Evolutionary conservation across 2,888 invertebrate genomes (phyloP).

Genomic region (Palloptera scutellata): DNA sequence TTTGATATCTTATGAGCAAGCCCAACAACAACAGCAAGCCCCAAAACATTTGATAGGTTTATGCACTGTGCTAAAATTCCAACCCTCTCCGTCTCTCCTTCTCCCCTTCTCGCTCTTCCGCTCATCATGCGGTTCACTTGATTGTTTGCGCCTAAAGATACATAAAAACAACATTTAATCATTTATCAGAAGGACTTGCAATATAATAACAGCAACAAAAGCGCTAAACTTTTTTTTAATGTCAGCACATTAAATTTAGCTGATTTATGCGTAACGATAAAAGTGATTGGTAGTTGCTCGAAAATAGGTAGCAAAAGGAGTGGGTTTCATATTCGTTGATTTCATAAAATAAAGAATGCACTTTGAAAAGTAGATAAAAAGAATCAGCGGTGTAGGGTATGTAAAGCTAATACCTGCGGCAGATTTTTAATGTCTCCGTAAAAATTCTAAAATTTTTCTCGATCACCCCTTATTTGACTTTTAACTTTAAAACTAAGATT

Average conservation of each 20-base stretch:
- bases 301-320: background rate
- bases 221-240: constrained; percentile 18
- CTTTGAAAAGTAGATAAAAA: too few relatives aligned
- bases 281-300: constrained; percentile 12
- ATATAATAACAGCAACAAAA: constrained; percentile 10
- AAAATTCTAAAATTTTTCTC: too few relatives aligned
- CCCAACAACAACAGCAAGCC: constrained; percentile 30
- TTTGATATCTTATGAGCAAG: constrained; percentile 42
- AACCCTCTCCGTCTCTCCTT: too few relatives aligned
- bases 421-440: too few relatives aligned
- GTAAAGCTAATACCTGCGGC: too few relatives aligned
- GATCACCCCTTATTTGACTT: too few relatives aligned
- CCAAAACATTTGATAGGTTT: constrained; percentile 2
- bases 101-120: too few relatives aligned
- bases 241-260: constrained; percentile 29
- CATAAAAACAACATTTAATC: constrained; percentile 46
- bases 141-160: background rate
- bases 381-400: too few relatives aligned
- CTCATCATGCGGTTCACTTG: too few relatives aligned
- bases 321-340: too few relatives aligned
- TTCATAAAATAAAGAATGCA: too few relatives aligned
- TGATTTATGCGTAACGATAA: constrained; percentile 40
- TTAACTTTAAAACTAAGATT: too few relatives aligned
- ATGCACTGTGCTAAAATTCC: background rate
- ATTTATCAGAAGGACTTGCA: constrained; percentile 52